Base-by-base conservation (phyloP, 2,888 invertebrate species). In the Elgonia sp. region DNA sequence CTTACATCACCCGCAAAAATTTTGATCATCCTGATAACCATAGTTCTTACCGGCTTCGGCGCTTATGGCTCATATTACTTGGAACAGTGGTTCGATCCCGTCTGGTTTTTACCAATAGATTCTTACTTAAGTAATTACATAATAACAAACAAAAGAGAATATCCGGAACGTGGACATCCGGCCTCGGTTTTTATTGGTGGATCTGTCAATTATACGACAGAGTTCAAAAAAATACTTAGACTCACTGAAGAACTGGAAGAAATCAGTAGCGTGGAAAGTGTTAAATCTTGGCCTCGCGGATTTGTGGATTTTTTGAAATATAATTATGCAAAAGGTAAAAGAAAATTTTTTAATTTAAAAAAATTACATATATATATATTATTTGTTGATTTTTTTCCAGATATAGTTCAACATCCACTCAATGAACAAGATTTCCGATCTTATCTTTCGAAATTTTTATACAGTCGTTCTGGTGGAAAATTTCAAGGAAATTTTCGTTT, bases 1-100 rank as follows among this genome's bases (percentile, higher is more conserved):
- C 95, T 97, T 89, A 97, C 96, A 0, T 93, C 94, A 86, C 96
- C 96, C 16, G 97, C 97, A 55, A 97, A 97, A 95, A 92, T 96
- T 37, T 86, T 96, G 14, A 95, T 97, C 8, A 93, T 97, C 70
- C 70, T 96, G 53, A 94, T 96, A 77, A 96, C 97, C 1, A 77
- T 96, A 50, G 94, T 95, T 12, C 95, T 96, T 84, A 95, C 96
- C 7, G 96, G 96, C 37, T 95, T 96, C 86, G 97, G 97, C 92
- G 95, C 96, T 80, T 95, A 96, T 91, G 96, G 96, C 50, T 95
- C 96, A 70, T 94, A 96, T 76, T 95, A 95, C 90, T 95, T 98
- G 76, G 96, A 97, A 93, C 97, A 97, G 94, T 96, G 97, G 93
- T 98, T 97, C 94, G 97, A 98, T 94, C 97, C 97, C 0, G 95